Percentiles rank a stretch among this genome's conserved stretches.
These are phyloP conservation scores for Meleagris gallopavo DNA, from an alignment of 2,113 vertebrate genomes.

Conservation along the genomic window DNA sequence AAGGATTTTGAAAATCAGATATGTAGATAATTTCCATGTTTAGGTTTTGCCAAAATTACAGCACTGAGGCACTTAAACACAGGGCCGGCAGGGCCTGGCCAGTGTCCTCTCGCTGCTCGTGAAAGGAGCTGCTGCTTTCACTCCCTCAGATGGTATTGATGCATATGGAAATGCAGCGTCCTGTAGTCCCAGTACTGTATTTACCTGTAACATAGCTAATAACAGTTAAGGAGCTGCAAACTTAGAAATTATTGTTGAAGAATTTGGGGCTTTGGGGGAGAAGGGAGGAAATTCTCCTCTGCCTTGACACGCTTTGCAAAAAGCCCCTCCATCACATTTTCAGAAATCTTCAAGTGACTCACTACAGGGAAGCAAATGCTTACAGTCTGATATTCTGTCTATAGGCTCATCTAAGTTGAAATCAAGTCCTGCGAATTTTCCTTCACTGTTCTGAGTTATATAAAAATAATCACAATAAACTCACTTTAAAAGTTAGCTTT, in stretches of 20 bases:
- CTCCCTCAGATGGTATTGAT: neutral
- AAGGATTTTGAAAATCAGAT: constrained; percentile 9
- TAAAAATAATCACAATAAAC: neutral
- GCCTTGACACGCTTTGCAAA: neutral
- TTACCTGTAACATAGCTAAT: neutral
- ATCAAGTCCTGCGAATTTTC: neutral
- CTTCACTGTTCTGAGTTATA: neutral
- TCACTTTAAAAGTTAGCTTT: neutral
- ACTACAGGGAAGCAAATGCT: neutral
- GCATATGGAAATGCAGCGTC: neutral
- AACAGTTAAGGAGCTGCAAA: neutral
- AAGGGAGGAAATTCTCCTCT: neutral
- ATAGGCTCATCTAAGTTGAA: constrained; percentile 1
- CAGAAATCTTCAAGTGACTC: neutral
- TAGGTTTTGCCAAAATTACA: neutral
- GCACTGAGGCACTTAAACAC: neutral
- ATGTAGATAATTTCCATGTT: neutral
- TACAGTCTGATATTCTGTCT: neutral
- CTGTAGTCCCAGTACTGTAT: neutral
- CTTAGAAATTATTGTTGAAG: neutral
- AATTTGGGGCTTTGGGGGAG: neutral
- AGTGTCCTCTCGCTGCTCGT: neutral
- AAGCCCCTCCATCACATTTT: neutral
- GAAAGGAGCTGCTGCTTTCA: neutral
- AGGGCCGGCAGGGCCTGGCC: neutral